Conservation (phyloP, 2,113 vertebrate species). For the Dolichallabes microphthalmus region DNA sequence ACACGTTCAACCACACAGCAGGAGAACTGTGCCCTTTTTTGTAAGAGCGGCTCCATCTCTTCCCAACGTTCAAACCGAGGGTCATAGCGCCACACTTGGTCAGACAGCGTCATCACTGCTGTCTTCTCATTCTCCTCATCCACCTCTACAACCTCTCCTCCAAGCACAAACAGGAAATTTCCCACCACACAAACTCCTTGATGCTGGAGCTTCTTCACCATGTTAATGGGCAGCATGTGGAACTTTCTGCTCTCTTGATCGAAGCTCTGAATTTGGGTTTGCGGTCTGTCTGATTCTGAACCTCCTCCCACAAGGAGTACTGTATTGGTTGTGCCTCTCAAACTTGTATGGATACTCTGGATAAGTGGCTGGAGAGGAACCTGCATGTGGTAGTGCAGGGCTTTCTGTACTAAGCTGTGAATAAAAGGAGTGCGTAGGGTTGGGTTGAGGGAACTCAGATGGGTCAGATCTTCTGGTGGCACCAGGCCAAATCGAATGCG, state of each 20-base stretch:
- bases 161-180: constrained; percentile 89
- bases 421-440: constrained; percentile 77
- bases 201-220: constrained; percentile 73
- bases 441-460: constrained; percentile 68
- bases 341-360: constrained; percentile 78
- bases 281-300: constrained; percentile 65
- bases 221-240: constrained; percentile 61
- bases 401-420: constrained; percentile 83
- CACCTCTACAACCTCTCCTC: constrained; percentile 77
- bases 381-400: constrained; percentile 82
- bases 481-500: constrained; percentile 81
- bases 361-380: constrained; percentile 80
- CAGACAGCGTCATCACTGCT: constrained; percentile 58
- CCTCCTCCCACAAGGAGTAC: constrained; percentile 83
- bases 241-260: constrained; percentile 79
- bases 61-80: constrained; percentile 86
- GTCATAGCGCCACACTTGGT: constrained; percentile 84
- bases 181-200: constrained; percentile 83
- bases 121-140: constrained; percentile 53
- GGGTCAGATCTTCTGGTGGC: constrained; percentile 65
- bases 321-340: constrained; percentile 72
- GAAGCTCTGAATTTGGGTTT: constrained; percentile 78
- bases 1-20: constrained; percentile 77
- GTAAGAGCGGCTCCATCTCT: constrained; percentile 74
- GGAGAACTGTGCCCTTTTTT: constrained; percentile 83